These are phyloP conservation scores for Lordiphosa fenestrarum DNA, from an alignment of 2,888 invertebrate species.

Conservation along the genomic window DNA sequence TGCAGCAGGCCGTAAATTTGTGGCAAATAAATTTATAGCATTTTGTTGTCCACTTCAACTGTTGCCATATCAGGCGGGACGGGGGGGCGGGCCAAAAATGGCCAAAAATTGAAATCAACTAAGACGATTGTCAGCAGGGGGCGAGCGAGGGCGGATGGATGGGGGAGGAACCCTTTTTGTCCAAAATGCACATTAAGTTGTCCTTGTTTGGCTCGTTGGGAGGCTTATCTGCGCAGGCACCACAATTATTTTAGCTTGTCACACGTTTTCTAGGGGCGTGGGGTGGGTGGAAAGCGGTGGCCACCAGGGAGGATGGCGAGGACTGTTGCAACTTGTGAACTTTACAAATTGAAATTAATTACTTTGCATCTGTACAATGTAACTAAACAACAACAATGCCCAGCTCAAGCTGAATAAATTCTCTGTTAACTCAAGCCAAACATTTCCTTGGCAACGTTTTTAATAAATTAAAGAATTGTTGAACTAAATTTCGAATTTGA, in stretches of 20 bases:
- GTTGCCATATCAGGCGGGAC: constrained; percentile 24
- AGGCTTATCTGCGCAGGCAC: constrained; percentile 66
- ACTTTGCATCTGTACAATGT: constrained; percentile 53
- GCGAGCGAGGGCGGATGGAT: too few species aligned
- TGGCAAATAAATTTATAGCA: constrained; percentile 70
- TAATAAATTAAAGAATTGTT: too few species aligned
- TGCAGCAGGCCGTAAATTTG: constrained; percentile 71
- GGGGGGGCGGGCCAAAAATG: constrained; percentile 23
- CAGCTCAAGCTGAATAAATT: constrained; percentile 2
- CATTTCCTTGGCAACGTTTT: too few species aligned
- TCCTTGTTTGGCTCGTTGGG: constrained; percentile 48
- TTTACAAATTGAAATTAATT: constrained; percentile 76
- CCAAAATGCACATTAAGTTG: constrained; percentile 58
- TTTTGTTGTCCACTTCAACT: constrained; percentile 15
- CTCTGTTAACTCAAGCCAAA: too few species aligned
- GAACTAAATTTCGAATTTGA: too few species aligned
- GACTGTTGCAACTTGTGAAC: constrained; percentile 47
- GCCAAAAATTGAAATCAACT: constrained; percentile 50
- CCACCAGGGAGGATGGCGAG: not conserved
- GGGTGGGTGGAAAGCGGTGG: not conserved
- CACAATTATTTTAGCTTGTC: constrained; percentile 69
- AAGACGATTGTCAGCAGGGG: constrained; percentile 18
- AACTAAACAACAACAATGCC: constrained; percentile 12
- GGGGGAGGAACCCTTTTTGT: constrained; percentile 16
- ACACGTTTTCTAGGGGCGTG: constrained; percentile 43